Evolutionary conservation across 2,797 vertebrate genomes (phyloP).

Genomic region (Euthynnus affinis): DNA sequence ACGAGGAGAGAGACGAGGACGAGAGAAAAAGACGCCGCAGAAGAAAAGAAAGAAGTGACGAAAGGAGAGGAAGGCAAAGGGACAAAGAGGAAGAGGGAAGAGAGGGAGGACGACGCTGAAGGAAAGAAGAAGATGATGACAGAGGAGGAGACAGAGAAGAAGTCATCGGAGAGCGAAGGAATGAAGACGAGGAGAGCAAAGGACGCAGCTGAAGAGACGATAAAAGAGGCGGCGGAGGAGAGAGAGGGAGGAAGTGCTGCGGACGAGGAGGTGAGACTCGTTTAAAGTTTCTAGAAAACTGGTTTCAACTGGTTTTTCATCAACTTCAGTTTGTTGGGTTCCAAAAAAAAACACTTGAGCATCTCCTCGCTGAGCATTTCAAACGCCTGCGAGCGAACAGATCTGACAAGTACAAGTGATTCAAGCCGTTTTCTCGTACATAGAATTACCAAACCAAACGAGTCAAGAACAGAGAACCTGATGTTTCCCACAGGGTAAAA

Average conservation of each 20-base stretch:
- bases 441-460: too few relatives aligned
- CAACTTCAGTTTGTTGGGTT: too few relatives aligned
- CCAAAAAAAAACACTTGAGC: too few relatives aligned
- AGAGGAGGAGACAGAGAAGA: background rate
- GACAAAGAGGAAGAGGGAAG: background rate
- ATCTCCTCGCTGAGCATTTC: too few relatives aligned
- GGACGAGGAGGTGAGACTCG: constrained; percentile 44
- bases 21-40: background rate
- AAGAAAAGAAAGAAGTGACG: background rate
- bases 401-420: too few relatives aligned
- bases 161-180: background rate
- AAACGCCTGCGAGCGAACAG: too few relatives aligned
- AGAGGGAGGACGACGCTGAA: too few relatives aligned
- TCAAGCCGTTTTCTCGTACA: too few relatives aligned
- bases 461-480: too few relatives aligned
- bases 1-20: background rate
- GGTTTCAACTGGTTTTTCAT: too few relatives aligned
- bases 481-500: too few relatives aligned
- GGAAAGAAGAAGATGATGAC: background rate
- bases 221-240: background rate
- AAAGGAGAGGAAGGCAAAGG: background rate
- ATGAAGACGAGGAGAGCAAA: background rate
- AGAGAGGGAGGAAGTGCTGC: background rate
- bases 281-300: constrained; percentile 11
- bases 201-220: background rate